phyloP scores from a whole-genome alignment of 2,113 vertebrate species.

The Antechinus flavipes region DNA sequence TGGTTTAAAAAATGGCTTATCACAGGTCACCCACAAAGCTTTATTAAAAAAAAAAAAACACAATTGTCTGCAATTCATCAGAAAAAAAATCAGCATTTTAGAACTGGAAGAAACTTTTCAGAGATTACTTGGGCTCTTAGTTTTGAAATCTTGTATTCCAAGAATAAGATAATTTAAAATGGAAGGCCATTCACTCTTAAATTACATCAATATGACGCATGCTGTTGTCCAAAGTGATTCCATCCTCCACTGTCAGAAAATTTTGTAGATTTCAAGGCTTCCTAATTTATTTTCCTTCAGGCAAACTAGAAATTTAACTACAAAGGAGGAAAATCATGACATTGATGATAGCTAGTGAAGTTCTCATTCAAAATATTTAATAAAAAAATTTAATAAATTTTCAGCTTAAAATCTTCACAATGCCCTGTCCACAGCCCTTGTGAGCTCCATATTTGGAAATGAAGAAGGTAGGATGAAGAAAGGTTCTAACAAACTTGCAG shows the following conservation, averaged over 20 bases:
- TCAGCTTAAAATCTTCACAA: conserved; percentile 3
- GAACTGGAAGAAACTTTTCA: neutral
- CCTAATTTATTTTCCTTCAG: conserved; percentile 26
- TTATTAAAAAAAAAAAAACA: neutral
- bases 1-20: conserved; percentile 19
- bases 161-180: neutral
- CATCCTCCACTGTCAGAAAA: conserved; percentile 27
- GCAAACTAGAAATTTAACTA: neutral
- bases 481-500: neutral
- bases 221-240: neutral
- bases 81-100: neutral
- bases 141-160: neutral
- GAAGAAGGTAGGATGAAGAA: neutral
- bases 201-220: neutral
- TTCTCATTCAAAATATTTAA: conserved; percentile 4
- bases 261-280: neutral
- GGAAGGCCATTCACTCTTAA: neutral
- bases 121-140: neutral
- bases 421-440: neutral
- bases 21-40: neutral
- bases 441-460: conserved; percentile 30
- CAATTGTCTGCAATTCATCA: neutral
- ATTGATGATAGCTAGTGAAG: neutral
- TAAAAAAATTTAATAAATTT: neutral
- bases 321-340: neutral